These are phyloP conservation scores for Tragulus kanchil DNA, from an alignment of 2,113 vertebrate genomes.

Conservation along the genomic window DNA sequence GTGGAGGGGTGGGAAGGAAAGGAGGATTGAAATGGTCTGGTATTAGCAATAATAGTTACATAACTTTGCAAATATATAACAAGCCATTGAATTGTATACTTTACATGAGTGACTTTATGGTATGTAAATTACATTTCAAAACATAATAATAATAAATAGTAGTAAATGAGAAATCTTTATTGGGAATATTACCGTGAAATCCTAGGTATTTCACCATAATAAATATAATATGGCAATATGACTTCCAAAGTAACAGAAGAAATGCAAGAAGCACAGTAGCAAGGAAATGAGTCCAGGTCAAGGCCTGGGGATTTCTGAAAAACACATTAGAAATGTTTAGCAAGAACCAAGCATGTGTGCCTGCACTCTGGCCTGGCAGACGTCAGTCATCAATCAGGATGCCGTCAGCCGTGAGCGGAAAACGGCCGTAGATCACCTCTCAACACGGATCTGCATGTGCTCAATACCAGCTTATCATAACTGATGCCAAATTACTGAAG, in stretches of 20 bases:
- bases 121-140: conserved; percentile 31
- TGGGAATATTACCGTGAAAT: conserved; percentile 49
- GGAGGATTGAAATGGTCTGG: background rate
- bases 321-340: background rate
- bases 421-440: background rate
- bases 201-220: background rate
- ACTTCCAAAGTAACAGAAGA: conserved; percentile 48
- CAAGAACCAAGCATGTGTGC: conserved; percentile 2
- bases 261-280: background rate
- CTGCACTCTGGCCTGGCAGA: background rate
- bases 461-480: background rate
- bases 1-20: background rate
- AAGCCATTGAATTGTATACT: background rate
- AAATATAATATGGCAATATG: background rate
- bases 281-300: conserved; percentile 32
- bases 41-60: background rate
- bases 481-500: background rate
- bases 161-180: conserved; percentile 7
- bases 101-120: conserved; percentile 34
- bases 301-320: background rate
- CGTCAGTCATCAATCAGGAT: background rate
- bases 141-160: conserved; percentile 11
- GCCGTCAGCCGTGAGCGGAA: background rate
- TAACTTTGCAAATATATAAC: conserved; percentile 17
- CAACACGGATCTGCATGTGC: background rate